Evolutionary conservation across 2,888 invertebrate species (phyloP).

Genomic region (Artemia sp.): DNA sequence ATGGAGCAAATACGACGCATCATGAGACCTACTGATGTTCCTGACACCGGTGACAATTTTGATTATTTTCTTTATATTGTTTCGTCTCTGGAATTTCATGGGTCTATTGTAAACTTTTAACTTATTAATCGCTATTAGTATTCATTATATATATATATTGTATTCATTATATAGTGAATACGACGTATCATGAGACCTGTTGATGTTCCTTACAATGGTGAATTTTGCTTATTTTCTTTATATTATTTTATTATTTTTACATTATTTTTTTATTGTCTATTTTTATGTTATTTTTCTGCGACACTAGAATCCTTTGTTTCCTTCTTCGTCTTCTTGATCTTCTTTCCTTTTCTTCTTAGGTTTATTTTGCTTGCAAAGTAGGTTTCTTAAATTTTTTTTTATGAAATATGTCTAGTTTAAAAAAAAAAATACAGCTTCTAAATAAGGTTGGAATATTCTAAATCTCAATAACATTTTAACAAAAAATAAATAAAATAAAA

Average conservation of each 20-base stretch:
- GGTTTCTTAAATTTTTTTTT: too few relatives aligned
- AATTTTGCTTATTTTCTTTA: background rate
- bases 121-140: background rate
- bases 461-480: too few relatives aligned
- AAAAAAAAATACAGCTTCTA: too few relatives aligned
- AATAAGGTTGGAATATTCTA: too few relatives aligned
- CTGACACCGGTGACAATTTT: slow-evolving; percentile 38
- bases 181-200: slow-evolving; percentile 40
- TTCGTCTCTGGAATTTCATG: background rate
- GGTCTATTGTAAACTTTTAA: background rate
- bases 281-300: too few relatives aligned
- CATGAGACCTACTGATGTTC: slow-evolving; percentile 41
- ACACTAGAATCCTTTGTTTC: too few relatives aligned
- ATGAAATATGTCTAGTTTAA: too few relatives aligned
- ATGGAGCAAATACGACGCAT: slow-evolving; percentile 42
- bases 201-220: slow-evolving; percentile 42
- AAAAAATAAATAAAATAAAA: too few relatives aligned
- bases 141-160: background rate
- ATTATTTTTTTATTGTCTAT: too few relatives aligned
- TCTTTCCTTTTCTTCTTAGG: too few relatives aligned
- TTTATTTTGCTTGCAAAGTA: too few relatives aligned
- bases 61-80: background rate
- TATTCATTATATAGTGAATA: slow-evolving; percentile 34
- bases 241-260: background rate
- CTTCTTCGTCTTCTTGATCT: too few relatives aligned